Base-by-base conservation (phyloP, 2,797 vertebrate genomes). In the Pangasius djambal region DNA sequence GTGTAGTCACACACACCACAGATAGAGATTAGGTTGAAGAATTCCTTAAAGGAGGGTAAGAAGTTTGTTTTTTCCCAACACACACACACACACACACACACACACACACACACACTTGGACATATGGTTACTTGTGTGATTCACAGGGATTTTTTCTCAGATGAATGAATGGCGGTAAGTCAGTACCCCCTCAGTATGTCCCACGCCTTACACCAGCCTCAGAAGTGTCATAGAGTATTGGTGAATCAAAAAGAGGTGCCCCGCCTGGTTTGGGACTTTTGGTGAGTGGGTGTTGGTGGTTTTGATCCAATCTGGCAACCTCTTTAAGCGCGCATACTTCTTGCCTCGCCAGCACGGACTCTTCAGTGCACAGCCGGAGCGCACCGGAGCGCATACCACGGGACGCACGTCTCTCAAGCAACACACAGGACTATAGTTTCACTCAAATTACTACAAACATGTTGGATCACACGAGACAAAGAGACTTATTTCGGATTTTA, bases 381-480 rank as follows among this genome's bases (percentile, higher is more conserved):
- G 82, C 83, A 31, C 61, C 2, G 13, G 8, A 15, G 16, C 50
- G 18, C 31, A 16, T 22, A 48, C 2, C 44, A 15, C 9, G 0
- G 13, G 18, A 70, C 83, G 65, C 83, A 37, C 83, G 63, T 50
- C 6, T 44, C 15, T 4, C 0, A 25, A 48, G 7, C 37, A 48
- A 50, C 40, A 50, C 28, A 31, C 28, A 50, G n/a, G 28, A 69
- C 20, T 8, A 3, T 10, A 18, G 12, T 15, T 22, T 52, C 3
- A 52, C 12, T 85, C 6, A 25, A 25, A 69, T 34, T 0, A 0
- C 31, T 6, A 2, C 31, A 75, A 1, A 86, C 48, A 75, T 70
- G 65, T 6, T 10, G 79, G 88, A 59, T 59, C 90, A 57, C 93
- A 95, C 94, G 94, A 93, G 85, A 89, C 52, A 82, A 20, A 90